phyloP scores from a whole-genome alignment of 2,797 vertebrate genomes.

The Malacoraja senta region DNA sequence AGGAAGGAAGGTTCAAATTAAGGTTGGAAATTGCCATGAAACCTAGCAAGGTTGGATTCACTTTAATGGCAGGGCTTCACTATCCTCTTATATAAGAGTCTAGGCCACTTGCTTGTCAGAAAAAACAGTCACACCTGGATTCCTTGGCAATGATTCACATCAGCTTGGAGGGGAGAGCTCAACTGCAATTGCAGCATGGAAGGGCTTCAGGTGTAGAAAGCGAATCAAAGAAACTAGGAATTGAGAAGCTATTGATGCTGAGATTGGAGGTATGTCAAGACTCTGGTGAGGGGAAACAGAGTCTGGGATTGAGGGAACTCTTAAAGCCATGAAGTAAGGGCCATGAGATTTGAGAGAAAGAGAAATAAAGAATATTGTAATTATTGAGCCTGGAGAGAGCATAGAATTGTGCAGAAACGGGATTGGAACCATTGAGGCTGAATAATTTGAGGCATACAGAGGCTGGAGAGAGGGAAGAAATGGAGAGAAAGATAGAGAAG shows the following conservation, averaged over 20 bases:
- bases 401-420: background rate
- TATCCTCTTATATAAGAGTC: background rate
- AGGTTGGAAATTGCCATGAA: no score
- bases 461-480: background rate
- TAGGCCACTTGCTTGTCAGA: no score
- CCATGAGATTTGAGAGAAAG: background rate
- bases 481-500: no score
- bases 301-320: background rate
- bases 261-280: no score
- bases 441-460: background rate
- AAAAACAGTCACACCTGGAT: no score
- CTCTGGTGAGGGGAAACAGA: no score
- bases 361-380: background rate
- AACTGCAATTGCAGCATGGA: no score
- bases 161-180: no score
- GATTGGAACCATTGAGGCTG: background rate
- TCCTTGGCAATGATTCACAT: no score
- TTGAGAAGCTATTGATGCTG: no score
- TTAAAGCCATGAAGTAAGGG: background rate
- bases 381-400: background rate
- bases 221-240: no score
- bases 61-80: background rate
- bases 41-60: background rate
- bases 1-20: background rate
- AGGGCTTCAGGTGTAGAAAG: no score